Evolutionary conservation across 2,888 invertebrate species (phyloP), one percentile per base, ranked within the genome.

Genomic region (Dasypogon diadema): DNA sequence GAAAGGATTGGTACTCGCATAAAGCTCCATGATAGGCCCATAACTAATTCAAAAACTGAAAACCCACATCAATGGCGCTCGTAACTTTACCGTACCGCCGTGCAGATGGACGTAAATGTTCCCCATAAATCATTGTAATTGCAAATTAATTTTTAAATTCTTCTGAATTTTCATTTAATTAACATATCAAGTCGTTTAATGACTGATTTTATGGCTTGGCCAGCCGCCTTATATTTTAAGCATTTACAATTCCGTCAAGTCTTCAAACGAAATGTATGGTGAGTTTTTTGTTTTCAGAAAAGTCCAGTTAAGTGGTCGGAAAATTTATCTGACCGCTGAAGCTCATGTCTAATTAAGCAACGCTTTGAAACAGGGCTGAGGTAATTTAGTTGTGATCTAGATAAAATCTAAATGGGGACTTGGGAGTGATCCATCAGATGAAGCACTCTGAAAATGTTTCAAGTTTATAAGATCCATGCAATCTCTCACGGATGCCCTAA

Each of bases 161-260:
- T 60, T 56, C 54, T 72, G 73, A 73, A 65, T 56, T 76, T 74
- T 74, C 24, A 56, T 74, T 76, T 74, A 76, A 76, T 76, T 76
- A 76, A 76, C 76, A 74, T 76, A 76, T 75, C 75, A 75, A 68
- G 55, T 68, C n/a, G 55, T 16, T 76, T 74, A 76, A 74, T 74
- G 74, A 56, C 56, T 65, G 68, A 76, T 74, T 76, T 76, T 76
- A 76, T 74, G 42, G 46, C 56, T 16, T 18, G 14, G 34, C 30
- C 34, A 54, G 54, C 10, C 54, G 70, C 26, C 34, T 60, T 58
- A 30, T 58, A 58, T 30, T 24, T 56, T 24, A 24, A 10, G 24
- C 58, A 58, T 58, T 16, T 14, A 58, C 30, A 58, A 10, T 14
- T 14, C 16, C 2, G 8, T 60, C n/a, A 34, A 68, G 48, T 34